Conservation (phyloP, 2,797 vertebrate genomes). For the Acridotheres tristis region DNA sequence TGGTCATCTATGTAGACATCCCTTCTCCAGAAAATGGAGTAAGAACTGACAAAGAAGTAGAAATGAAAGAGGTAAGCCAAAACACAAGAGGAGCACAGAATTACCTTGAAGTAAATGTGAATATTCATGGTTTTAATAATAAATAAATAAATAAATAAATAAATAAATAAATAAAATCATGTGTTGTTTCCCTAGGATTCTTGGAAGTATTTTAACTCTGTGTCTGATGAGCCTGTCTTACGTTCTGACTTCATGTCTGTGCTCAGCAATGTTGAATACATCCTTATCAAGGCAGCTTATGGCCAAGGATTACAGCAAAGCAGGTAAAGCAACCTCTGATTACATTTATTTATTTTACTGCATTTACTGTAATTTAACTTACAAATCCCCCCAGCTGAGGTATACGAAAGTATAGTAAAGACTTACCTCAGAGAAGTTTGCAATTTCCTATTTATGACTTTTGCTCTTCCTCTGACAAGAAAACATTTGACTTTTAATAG, state of each 20-base stretch:
- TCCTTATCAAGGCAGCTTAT: conserved; percentile 91
- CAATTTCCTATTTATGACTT: not conserved
- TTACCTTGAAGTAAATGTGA: not conserved
- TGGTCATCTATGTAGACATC: conserved; percentile 84
- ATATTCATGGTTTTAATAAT: not conserved
- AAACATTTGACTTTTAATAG: not conserved
- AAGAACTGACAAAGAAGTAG: conserved; percentile 75
- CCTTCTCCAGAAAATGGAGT: conserved; percentile 81
- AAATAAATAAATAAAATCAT: no score
- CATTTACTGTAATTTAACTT: not conserved
- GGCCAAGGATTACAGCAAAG: conserved; percentile 89
- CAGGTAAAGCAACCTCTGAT: conserved; percentile 78
- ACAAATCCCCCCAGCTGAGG: not conserved
- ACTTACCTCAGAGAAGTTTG: not conserved
- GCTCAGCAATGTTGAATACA: conserved; percentile 86
- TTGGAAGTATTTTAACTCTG: conserved; percentile 94
- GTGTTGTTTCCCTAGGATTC: conserved; percentile 76
- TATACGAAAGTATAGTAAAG: not conserved
- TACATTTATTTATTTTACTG: not conserved
- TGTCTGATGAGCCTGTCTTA: conserved; percentile 84
- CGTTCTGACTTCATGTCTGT: conserved; percentile 89
- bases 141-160: no score
- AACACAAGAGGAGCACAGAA: not conserved
- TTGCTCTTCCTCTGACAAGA: not conserved
- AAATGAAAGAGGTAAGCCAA: conserved; percentile 86